phyloP scores from a whole-genome alignment of 2,113 vertebrate species.

The Noctilio leporinus region DNA sequence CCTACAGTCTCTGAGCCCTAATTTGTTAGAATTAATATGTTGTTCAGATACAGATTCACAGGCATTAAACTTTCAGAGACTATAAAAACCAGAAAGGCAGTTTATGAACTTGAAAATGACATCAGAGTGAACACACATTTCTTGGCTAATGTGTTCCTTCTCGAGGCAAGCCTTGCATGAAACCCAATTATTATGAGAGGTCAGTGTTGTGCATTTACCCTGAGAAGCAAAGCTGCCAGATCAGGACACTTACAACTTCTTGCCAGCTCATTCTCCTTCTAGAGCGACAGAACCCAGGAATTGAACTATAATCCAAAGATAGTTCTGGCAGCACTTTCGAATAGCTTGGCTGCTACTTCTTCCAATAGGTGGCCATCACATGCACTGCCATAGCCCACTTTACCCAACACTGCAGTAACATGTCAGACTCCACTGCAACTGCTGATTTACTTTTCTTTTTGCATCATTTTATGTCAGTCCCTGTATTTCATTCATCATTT shows the following conservation, averaged over 20 bases:
- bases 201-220: background rate
- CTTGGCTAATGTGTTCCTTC: background rate
- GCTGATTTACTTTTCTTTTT: background rate
- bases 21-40: constrained; percentile 17
- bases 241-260: background rate
- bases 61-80: background rate
- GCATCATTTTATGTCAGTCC: background rate
- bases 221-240: constrained; percentile 19
- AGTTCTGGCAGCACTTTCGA: background rate
- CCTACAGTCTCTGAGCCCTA: background rate
- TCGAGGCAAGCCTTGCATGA: background rate
- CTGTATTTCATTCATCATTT: background rate
- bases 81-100: background rate
- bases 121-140: background rate
- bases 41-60: background rate
- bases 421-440: background rate
- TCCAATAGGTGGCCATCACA: background rate
- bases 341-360: background rate
- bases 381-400: background rate
- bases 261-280: background rate
- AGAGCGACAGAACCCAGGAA: background rate
- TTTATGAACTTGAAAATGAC: constrained; percentile 32
- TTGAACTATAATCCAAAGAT: constrained; percentile 21
- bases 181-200: constrained; percentile 11
- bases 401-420: background rate